Percentiles rank a stretch among this genome's conserved stretches.
These are phyloP conservation scores for Sepiola atlantica DNA, from an alignment of 2,888 invertebrate species.

Conservation along the genomic window DNA sequence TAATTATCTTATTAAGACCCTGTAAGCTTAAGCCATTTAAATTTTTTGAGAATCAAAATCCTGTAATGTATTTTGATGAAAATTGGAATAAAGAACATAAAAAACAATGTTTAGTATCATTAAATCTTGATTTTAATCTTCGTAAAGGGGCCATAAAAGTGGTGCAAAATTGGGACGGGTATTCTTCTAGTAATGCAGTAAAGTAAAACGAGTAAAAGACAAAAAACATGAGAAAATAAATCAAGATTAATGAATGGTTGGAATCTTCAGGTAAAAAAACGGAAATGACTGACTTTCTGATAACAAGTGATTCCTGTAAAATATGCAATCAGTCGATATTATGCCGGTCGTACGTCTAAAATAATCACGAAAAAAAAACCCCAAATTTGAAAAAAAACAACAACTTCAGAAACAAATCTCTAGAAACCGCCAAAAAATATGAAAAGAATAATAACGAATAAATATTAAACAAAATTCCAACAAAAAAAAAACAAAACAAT, in stretches of 20 bases:
- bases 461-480: not conserved
- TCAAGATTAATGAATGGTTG: not conserved
- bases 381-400: not conserved
- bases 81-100: too few species aligned
- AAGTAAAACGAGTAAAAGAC: too few species aligned
- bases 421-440: not conserved
- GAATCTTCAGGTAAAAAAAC: not conserved
- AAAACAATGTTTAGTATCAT: too few species aligned
- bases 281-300: not conserved
- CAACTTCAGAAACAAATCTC: not conserved
- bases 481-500: not conserved
- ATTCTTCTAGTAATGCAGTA: too few species aligned
- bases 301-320: not conserved
- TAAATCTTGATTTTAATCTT: too few species aligned
- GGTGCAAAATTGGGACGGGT: too few species aligned
- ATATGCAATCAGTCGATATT: slow-evolving; percentile 16
- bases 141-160: too few species aligned
- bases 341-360: not conserved
- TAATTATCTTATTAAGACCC: too few species aligned
- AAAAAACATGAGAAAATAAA: not conserved
- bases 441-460: not conserved
- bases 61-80: too few species aligned
- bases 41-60: too few species aligned
- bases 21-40: too few species aligned
- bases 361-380: not conserved